A percentile compares a stretch with the other conserved stretches of the same genome.
Conservation (phyloP, 2,113 vertebrate species). For the Tyrannus savana region DNA sequence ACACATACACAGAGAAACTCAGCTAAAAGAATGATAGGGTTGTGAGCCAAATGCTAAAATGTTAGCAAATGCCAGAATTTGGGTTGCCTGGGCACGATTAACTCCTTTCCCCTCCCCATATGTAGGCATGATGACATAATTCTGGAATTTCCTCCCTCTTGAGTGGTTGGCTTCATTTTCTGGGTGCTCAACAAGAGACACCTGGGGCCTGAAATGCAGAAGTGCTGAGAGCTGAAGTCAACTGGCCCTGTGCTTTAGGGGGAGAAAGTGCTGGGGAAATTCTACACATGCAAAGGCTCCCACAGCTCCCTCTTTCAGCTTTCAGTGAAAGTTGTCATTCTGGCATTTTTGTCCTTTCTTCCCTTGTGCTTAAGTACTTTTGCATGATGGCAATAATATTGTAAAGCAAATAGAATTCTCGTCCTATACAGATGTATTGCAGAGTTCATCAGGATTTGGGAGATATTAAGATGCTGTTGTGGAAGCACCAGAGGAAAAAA, state of each 20-base stretch:
- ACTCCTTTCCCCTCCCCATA: not conserved
- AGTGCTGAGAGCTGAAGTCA: constrained; percentile 24
- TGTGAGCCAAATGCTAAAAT: constrained; percentile 24
- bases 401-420: not conserved
- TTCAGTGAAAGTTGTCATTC: not conserved
- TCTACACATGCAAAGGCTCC: fast-evolving
- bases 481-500: not conserved
- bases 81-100: constrained; percentile 54
- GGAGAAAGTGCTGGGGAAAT: not conserved
- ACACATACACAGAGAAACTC: not conserved
- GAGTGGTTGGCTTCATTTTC: constrained; percentile 49
- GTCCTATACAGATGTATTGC: not conserved
- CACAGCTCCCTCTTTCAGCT: not conserved
- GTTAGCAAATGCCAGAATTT: constrained; percentile 45
- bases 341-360: not conserved
- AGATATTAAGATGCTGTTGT: not conserved
- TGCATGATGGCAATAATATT: not conserved
- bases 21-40: not conserved
- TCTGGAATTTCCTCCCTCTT: constrained; percentile 64
- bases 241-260: not conserved
- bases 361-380: not conserved
- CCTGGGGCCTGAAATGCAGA: constrained; percentile 20
- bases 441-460: not conserved
- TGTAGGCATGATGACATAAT: constrained; percentile 55
- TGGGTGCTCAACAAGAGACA: constrained; percentile 54